These are phyloP conservation scores for Cydia splendana DNA, from an alignment of 1,140 invertebrate genomes.

Conservation along the genomic window DNA sequence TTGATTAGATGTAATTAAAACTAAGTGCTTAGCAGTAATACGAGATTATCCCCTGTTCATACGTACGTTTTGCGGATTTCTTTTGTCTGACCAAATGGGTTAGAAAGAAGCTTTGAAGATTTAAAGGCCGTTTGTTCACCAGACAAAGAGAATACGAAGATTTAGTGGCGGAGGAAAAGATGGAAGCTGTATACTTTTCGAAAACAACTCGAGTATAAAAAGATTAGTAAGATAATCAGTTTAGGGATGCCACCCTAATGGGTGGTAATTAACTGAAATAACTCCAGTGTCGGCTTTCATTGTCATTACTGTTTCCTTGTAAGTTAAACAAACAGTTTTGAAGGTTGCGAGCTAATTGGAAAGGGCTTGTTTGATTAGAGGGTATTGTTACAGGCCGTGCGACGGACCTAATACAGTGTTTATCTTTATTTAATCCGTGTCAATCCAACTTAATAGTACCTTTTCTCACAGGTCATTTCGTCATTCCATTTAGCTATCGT, in stretches of 20 bases:
- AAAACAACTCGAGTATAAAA: constrained; percentile 21
- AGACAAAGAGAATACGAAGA: constrained; percentile 55
- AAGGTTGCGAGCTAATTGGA: constrained; percentile 20
- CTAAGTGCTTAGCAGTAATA: not conserved
- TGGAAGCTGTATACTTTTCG: constrained; percentile 22
- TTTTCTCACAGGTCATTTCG: no score
- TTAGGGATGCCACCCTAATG: constrained; percentile 22
- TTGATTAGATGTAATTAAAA: not conserved
- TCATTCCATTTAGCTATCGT: no score
- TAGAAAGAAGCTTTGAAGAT: constrained; percentile 54
- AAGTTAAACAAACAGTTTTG: constrained; percentile 19
- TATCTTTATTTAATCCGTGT: not conserved
- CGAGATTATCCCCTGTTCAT: constrained; percentile 12
- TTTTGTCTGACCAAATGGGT: constrained; percentile 51
- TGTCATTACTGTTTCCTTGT: constrained; percentile 15
- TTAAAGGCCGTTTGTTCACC: constrained; percentile 55
- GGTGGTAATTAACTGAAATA: constrained; percentile 18
- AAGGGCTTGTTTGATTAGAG: constrained; percentile 3
- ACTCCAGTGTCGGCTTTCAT: constrained; percentile 25
- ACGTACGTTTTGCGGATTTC: constrained; percentile 35
- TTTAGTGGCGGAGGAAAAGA: constrained; percentile 37
- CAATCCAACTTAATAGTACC: no score
- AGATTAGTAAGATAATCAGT: constrained; percentile 28
- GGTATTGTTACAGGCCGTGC: not conserved
- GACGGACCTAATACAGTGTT: not conserved